Conservation (phyloP, 2,113 vertebrate genomes). For the Mustela nigripes region DNA sequence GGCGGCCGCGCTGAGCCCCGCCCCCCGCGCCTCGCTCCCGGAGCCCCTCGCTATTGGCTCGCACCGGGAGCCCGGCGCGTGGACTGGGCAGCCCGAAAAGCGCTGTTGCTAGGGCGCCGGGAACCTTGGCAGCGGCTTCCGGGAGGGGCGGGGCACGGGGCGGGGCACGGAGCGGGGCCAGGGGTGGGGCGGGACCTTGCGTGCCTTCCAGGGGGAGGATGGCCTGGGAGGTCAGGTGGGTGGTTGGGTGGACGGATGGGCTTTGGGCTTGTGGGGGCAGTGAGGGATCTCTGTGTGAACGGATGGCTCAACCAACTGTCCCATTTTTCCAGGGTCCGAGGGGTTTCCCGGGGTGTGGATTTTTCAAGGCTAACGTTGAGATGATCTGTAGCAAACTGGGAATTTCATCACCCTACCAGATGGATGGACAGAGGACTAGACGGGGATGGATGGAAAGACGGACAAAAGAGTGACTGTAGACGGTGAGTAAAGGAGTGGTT, state of each 20-base stretch:
- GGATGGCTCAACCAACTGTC: background rate
- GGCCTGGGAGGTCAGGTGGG: background rate
- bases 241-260: background rate
- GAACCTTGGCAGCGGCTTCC: conserved; percentile 60
- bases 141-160: background rate
- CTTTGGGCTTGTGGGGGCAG: background rate
- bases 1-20: conserved; percentile 73
- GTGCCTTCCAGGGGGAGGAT: fast-evolving
- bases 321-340: background rate
- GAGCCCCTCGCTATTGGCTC: conserved; percentile 82
- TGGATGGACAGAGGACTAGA: background rate
- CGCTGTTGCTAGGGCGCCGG: conserved; percentile 85
- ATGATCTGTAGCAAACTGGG: background rate
- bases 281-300: background rate
- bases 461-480: background rate
- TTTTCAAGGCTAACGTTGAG: background rate
- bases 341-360: background rate
- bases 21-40: conserved; percentile 59
- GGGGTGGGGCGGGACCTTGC: background rate
- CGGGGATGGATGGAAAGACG: background rate
- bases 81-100: conserved; percentile 78
- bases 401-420: background rate
- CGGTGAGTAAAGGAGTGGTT: background rate
- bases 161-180: background rate
- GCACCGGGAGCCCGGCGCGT: background rate